phyloP scores from a whole-genome alignment of 2,797 vertebrate species.

The Anomalospiza imberbis region DNA sequence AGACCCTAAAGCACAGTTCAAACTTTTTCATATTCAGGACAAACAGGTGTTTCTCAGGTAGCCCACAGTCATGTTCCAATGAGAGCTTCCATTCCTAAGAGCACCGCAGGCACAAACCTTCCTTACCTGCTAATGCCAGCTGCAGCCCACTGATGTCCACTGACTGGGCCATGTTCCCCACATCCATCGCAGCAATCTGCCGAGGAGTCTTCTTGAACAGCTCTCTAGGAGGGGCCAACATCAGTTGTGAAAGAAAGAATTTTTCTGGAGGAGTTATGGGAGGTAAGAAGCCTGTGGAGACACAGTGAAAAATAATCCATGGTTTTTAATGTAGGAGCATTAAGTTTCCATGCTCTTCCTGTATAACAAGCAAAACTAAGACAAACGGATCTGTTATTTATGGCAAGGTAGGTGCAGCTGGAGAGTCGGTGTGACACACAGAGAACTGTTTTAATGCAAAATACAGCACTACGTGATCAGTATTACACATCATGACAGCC shows the following conservation, averaged over 20 bases:
- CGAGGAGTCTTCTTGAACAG: conserved; percentile 98
- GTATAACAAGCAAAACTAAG: neutral
- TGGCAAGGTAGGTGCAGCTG: neutral
- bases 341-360: fast-evolving
- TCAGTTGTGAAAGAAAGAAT: conserved; percentile 97
- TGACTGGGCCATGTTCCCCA: conserved; percentile 87
- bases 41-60: neutral
- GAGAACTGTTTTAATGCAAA: neutral
- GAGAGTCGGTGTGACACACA: neutral
- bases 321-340: neutral
- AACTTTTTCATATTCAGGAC: neutral
- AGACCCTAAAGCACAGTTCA: neutral
- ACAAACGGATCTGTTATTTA: neutral
- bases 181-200: conserved; percentile 94
- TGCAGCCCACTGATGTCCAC: conserved; percentile 97
- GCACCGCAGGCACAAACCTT: neutral
- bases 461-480: fast-evolving
- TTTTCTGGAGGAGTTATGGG: conserved; percentile 96
- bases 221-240: conserved; percentile 94
- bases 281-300: conserved; percentile 88
- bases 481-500: fast-evolving
- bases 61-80: neutral
- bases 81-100: neutral
- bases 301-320: neutral
- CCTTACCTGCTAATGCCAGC: conserved; percentile 88